Conservation (phyloP, 1,140 invertebrate species). For the Drosophila trapezifrons region DNA sequence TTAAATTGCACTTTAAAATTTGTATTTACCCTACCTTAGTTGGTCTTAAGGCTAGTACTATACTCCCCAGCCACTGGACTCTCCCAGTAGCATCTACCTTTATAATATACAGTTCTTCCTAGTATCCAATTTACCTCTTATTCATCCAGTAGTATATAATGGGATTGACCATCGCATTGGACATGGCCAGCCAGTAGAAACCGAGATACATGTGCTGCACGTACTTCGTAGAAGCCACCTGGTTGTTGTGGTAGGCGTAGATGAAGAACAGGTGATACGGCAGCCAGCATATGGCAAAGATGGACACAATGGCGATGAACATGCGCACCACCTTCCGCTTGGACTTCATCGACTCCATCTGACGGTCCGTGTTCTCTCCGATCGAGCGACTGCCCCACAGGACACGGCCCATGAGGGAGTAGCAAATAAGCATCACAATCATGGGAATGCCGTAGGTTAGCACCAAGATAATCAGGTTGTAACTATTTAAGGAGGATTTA, state of each 20-base stretch:
- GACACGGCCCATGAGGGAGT: constrained; percentile 91
- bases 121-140: constrained; percentile 85
- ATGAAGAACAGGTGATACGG: constrained; percentile 95
- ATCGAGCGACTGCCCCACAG: constrained; percentile 92
- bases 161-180: constrained; percentile 95
- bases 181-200: constrained; percentile 97
- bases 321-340: constrained; percentile 92
- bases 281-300: constrained; percentile 95
- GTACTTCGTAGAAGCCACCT: constrained; percentile 89
- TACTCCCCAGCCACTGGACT: too few species aligned
- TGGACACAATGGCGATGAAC: constrained; percentile 86
- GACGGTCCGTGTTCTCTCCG: constrained; percentile 93
- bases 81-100: too few species aligned
- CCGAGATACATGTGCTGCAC: constrained; percentile 92
- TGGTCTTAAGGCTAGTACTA: too few species aligned
- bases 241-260: constrained; percentile 91
- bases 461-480: constrained; percentile 93
- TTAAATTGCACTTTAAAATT: too few species aligned
- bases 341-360: constrained; percentile 92
- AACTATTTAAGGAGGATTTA: constrained; percentile 86
- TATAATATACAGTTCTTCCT: neutral
- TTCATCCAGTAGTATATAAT: constrained; percentile 98
- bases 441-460: constrained; percentile 97
- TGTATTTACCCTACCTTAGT: too few species aligned
- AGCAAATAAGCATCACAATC: constrained; percentile 93